Evolutionary conservation across 37 sponge, comb jelly and placozoan genomes (phyloP).

Genomic region (Cliona cf. orientalis): DNA sequence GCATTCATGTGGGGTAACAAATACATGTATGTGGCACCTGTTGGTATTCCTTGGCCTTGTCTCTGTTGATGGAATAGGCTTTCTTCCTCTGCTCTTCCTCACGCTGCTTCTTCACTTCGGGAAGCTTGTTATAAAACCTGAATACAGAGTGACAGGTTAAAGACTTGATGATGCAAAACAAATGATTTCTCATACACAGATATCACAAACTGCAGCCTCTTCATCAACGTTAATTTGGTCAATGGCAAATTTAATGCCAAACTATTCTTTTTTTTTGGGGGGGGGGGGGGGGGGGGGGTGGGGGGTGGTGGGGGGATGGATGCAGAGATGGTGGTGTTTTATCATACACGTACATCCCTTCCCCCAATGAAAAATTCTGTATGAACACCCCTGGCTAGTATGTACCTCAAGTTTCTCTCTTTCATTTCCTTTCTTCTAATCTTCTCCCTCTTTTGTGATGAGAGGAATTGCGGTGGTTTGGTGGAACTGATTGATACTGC

Average conservation of each 20-base stretch:
- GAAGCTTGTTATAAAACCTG: constrained; percentile 55
- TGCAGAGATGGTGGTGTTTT: too few relatives aligned
- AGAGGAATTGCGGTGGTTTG: not conserved
- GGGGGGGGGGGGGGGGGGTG: too few relatives aligned
- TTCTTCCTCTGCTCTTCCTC: constrained; percentile 23
- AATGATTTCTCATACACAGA: too few relatives aligned
- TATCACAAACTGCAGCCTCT: too few relatives aligned
- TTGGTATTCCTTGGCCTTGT: constrained; percentile 58
- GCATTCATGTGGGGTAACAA: too few relatives aligned
- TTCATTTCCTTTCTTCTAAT: constrained; percentile 31
- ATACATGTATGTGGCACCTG: constrained; percentile 49
- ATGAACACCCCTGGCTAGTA: constrained; percentile 1
- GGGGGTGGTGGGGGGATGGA: too few relatives aligned
- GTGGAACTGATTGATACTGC: not conserved
- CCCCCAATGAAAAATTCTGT: not conserved
- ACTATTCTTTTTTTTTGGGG: too few relatives aligned
- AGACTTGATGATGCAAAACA: too few relatives aligned
- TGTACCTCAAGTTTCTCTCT: constrained; percentile 35
- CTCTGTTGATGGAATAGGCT: constrained; percentile 42
- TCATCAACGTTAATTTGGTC: too few relatives aligned
- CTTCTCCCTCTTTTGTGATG: constrained; percentile 17
- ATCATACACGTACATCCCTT: too few relatives aligned
- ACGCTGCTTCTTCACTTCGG: constrained; percentile 47
- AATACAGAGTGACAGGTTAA: not conserved
- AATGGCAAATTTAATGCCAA: not conserved